These are phyloP conservation scores for Rhagium mordax DNA, from an alignment of 2,888 invertebrate genomes.

Conservation along the genomic window DNA sequence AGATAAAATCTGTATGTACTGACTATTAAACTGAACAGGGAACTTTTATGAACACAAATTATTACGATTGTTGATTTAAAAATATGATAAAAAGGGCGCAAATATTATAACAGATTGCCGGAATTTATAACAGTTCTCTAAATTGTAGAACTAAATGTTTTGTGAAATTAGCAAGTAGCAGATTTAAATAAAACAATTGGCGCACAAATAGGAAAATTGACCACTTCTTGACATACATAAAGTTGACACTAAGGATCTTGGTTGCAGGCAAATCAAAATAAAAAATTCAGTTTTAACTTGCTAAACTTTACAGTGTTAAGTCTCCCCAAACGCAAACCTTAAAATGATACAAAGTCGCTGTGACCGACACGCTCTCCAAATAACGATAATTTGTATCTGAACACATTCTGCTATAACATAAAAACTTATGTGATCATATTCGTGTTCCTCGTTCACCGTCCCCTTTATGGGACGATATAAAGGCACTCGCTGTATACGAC, in stretches of 20 bases:
- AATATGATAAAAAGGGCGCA: background rate
- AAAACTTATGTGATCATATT: slow-evolving; percentile 36
- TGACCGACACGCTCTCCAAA: background rate
- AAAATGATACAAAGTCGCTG: background rate
- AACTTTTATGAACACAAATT: background rate
- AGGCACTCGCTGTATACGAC: slow-evolving; percentile 20
- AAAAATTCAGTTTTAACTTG: too few relatives aligned
- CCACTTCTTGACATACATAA: too few relatives aligned
- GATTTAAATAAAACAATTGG: too few relatives aligned
- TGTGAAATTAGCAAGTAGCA: too few relatives aligned
- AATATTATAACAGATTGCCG: background rate
- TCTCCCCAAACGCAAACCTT: background rate
- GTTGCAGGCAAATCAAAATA: too few relatives aligned
- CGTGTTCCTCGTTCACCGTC: slow-evolving; percentile 37
- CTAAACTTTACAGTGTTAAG: too few relatives aligned
- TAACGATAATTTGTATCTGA: background rate
- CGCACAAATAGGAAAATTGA: too few relatives aligned
- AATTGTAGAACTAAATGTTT: too few relatives aligned
- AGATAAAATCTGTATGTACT: background rate
- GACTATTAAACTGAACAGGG: background rate
- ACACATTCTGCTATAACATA: background rate
- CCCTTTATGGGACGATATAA: slow-evolving; percentile 38
- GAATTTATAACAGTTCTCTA: background rate
- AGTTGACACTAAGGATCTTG: too few relatives aligned
- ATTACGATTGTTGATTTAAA: background rate